Conservation (phyloP, 2,797 vertebrate genomes). For the Babyrousa celebensis region DNA sequence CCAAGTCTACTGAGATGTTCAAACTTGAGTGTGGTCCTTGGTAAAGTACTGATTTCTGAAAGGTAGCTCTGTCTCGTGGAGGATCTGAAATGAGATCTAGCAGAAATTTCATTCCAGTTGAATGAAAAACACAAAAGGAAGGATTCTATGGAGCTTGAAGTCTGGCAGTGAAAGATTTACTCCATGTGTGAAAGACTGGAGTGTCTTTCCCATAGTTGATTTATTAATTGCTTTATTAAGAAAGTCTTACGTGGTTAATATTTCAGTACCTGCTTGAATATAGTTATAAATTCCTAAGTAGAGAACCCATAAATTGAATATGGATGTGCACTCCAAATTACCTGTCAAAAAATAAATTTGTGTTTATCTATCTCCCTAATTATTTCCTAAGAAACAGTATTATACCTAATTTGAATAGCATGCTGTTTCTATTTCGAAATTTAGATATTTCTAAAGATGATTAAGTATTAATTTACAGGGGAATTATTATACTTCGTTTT, state of each 20-base stretch:
- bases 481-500: not conserved
- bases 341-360: not conserved
- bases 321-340: not conserved
- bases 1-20: conserved; percentile 14
- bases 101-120: conserved; percentile 66
- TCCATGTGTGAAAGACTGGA: not conserved
- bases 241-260: conserved; percentile 1
- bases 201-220: not conserved
- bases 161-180: conserved; percentile 60
- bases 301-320: not conserved
- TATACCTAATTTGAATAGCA: not conserved
- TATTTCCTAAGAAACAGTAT: not conserved
- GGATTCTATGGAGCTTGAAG: not conserved
- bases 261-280: not conserved
- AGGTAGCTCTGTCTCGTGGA: conserved; percentile 28
- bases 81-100: conserved; percentile 61
- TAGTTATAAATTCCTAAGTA: not conserved
- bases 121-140: conserved; percentile 64
- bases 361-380: not conserved
- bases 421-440: conserved; percentile 45
- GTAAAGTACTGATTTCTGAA: conserved; percentile 29
- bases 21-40: not conserved
- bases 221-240: conserved; percentile 50
- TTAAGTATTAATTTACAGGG: not conserved
- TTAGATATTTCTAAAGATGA: conserved; percentile 9